Conservation (phyloP, 2,797 vertebrate species). For the Alca torda region DNA sequence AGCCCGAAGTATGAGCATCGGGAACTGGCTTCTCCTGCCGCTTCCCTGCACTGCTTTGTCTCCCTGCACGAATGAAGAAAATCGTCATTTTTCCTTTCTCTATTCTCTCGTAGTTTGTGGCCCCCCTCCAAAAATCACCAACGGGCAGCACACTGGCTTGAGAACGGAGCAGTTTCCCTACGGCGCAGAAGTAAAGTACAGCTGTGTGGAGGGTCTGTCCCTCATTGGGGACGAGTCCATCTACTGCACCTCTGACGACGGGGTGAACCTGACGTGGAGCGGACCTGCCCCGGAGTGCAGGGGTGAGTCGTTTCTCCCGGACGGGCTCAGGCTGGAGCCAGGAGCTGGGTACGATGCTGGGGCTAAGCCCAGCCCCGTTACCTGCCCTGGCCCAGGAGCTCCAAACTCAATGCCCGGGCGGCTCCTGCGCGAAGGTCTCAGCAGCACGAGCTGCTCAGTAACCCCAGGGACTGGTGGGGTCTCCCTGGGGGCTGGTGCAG, state of each 20-base stretch:
- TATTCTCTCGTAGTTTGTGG: background rate
- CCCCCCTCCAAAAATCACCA: background rate
- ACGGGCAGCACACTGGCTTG: background rate
- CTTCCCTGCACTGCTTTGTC: background rate
- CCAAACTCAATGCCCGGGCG: background rate
- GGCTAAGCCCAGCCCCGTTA: background rate
- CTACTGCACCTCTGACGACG: background rate
- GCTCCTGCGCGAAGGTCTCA: background rate
- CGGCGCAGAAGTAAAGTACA: background rate
- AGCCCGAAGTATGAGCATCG: fast-evolving
- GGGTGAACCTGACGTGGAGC: background rate
- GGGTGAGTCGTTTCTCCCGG: background rate
- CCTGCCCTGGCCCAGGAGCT: background rate
- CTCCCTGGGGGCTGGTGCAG: background rate
- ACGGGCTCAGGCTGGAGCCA: background rate
- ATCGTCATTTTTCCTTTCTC: background rate
- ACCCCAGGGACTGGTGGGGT: background rate
- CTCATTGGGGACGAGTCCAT: background rate
- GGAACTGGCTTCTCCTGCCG: background rate
- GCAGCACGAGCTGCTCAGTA: background rate
- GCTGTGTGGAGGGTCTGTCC: background rate
- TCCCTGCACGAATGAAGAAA: fast-evolving
- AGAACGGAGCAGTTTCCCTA: background rate
- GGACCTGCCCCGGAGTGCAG: constrained; percentile 1
- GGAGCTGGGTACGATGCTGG: background rate